A percentile compares a stretch with the other conserved stretches of the same genome.
Conservation (phyloP, 2,113 vertebrate species). For the Ailuropoda melanoleuca region DNA sequence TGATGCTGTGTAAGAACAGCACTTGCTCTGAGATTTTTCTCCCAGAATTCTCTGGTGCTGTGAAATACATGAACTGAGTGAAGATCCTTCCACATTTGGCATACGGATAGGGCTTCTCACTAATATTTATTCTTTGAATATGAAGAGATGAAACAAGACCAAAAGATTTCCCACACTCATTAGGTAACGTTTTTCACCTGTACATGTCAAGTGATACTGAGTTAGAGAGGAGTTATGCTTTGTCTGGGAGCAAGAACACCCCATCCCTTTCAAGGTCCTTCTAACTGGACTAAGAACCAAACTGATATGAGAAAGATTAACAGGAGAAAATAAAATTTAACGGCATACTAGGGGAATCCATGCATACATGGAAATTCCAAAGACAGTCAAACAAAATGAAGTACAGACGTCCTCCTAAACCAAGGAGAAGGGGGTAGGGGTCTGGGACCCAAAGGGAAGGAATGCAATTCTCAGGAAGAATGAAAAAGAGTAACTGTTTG, state of each 20-base stretch:
- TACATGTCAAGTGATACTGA: not conserved
- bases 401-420: not conserved
- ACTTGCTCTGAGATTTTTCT: not conserved
- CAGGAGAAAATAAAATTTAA: not conserved
- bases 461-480: not conserved
- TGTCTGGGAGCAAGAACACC: not conserved
- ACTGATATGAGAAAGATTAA: not conserved
- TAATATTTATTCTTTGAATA: not conserved
- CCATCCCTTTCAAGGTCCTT: not conserved
- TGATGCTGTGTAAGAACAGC: not conserved
- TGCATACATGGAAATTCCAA: not conserved
- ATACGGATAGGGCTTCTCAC: not conserved
- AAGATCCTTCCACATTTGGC: not conserved
- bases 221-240: not conserved
- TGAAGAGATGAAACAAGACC: not conserved
- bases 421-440: not conserved
- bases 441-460: not conserved
- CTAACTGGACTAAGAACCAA: not conserved
- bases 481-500: not conserved
- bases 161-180: not conserved
- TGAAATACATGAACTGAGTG: not conserved
- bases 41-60: not conserved
- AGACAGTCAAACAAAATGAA: not conserved
- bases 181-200: not conserved
- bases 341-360: not conserved